Percentiles rank a stretch among this genome's conserved stretches.
Conservation (phyloP, 2,888 invertebrate genomes). For the Ornithoptera priamus region DNA sequence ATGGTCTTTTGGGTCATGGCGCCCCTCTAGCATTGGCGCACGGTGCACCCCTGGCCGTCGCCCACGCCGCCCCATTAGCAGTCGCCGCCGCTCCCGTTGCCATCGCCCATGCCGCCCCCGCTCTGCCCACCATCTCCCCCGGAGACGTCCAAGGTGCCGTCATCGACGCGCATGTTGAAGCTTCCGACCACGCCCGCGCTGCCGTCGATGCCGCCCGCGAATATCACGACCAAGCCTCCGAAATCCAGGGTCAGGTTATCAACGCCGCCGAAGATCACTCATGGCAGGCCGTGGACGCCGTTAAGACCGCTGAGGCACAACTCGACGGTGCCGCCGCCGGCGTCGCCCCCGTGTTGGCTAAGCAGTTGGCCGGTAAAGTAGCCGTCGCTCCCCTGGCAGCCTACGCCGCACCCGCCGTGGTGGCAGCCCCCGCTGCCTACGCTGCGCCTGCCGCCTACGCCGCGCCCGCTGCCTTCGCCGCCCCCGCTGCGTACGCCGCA, state of each 20-base stretch:
- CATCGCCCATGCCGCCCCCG: conserved; percentile 49
- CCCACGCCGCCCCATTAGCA: conserved; percentile 49
- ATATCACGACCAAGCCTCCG: conserved; percentile 71
- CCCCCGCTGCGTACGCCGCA: conserved; percentile 33
- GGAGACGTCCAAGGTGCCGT: conserved; percentile 69
- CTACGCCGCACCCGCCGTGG: conserved; percentile 39
- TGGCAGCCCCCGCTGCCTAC: conserved; percentile 37
- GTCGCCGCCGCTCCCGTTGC: conserved; percentile 47
- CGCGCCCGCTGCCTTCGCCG: conserved; percentile 40
- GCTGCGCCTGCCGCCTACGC: conserved; percentile 32
- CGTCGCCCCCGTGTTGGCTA: conserved; percentile 68
- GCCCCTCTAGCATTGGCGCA: conserved; percentile 35
- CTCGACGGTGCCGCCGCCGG: conserved; percentile 73
- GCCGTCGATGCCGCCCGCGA: conserved; percentile 68
- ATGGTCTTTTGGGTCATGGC: conserved; percentile 37
- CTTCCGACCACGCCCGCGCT: conserved; percentile 71
- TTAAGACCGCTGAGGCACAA: conserved; percentile 68
- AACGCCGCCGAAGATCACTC: conserved; percentile 75
- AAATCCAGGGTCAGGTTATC: conserved; percentile 68
- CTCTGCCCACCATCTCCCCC: conserved; percentile 69
- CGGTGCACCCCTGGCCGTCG: conserved; percentile 41
- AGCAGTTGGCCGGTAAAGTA: conserved; percentile 66
- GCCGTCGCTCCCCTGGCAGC: conserved; percentile 42
- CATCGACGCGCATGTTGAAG: conserved; percentile 72
- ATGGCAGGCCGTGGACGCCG: conserved; percentile 72